Base-by-base conservation (phyloP, 2,113 vertebrate genomes). In the Rhynchomys soricoides region DNA sequence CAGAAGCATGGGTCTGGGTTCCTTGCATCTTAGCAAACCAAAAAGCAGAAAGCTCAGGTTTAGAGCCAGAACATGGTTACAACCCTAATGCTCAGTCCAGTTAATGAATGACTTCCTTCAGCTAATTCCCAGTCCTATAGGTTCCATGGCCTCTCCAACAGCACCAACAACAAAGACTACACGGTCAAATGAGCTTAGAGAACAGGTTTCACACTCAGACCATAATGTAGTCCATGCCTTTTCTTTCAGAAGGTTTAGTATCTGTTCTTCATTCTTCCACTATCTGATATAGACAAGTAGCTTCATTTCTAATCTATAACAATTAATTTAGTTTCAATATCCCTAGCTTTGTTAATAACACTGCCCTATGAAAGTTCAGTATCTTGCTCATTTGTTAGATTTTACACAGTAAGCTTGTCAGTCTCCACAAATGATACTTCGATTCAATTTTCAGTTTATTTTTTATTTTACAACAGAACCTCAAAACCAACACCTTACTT, bases 401-500 rank as follows among this genome's bases (percentile, higher is more conserved):
- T 96, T 43, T 71, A 24, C 50, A 70, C 43, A 48, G 34, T 70
- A n/a, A 26, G 68, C 82, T 85, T 57, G 29, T 48, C 48, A 68
- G n/a, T 89, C 34, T 89, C n/a, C 88, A 86, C 87, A 94, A 94
- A 81, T 81, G 29, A 34, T 50, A 31, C 43, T 91, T 85, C 64
- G 91, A 29, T 93, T 15, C 12, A 77, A 62, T 70, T 93, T 95
- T 50, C 93, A 57, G 5, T 52, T 83, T 75, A 12, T 0, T 12
- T 22, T 66, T 68, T 10, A 66, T 64, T 95, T 87, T 70, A 81
- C 21, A 70, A 11, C 29, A 9, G 5, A 88, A 88, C 17, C 59
- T 91, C 50, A 86, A 74, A 88, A 62, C 66, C 17, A 90, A n/a
- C 17, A 75, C 87, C 37, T 43, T 7, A 59, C 78, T 81, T 24